Base-by-base conservation (phyloP, 2,888 invertebrate species). In the Pinctada fucata region DNA sequence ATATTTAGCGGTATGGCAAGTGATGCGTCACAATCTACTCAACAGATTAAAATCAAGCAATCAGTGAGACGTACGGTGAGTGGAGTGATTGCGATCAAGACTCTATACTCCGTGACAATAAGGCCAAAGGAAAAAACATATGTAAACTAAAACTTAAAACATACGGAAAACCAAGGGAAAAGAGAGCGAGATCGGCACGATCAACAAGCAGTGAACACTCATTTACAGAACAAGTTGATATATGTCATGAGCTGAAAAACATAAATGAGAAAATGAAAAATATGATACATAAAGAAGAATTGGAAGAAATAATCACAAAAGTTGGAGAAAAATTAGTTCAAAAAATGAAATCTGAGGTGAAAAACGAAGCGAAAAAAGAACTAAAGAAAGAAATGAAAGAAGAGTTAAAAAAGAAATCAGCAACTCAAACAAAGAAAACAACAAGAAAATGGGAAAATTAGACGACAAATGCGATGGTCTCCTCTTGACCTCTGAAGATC, bases 231-330 rank as follows among this genome's bases (percentile, higher is more conserved):
- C 13, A 16, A 13, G n/a, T 31, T 13, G 5, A 65, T 3, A 13
- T 65, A 13, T 31, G 31, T 65, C n/a, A 31, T 31, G 65, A 65
- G 31, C 65, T 65, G 3, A 65, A 65, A 13, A 13, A 16, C n/a
- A 65, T 65, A 65, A 65, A 31, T 65, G 65, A 65, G 31, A 65
- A 13, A n/a, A 65, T 65, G 65, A 65, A 65, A 65, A 16, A 3
- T 65, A 65, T 65, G 65, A 65, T 65, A 3, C n/a, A 6, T 16
- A 65, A 13, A 31, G 65, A 65, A 16, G 65, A 65, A 65, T 31
- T 65, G n/a, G 65, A 65, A 65, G 31, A 6, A 16, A 65, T 65
- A 3, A 65, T 65, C 16, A 65, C 65, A 65, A 65, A 65, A 58
- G 10, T 10, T 58, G 6, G 6, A 58, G 58, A 58, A 58, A 58